Evolutionary conservation across 2,888 invertebrate species (phyloP), one percentile per base, ranked within the genome.

Genomic region (Drosophila incognita): DNA sequence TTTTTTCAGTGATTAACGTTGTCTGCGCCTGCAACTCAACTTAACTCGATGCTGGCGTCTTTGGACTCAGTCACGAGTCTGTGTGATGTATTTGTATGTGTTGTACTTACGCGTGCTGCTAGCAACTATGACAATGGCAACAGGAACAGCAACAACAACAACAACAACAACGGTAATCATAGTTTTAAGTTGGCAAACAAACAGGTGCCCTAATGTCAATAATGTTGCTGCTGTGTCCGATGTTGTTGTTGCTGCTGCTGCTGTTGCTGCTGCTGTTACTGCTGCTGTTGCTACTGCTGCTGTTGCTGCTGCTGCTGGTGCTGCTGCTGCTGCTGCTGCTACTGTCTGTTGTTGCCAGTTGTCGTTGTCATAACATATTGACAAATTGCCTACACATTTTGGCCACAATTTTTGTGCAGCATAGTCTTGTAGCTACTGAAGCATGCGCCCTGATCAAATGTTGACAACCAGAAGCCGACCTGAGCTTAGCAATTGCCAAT

Each of bases 131-230:
- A 72, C 78, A 81, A 75, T 74, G 52, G 49, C 67, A 61, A 42
- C 68, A 67, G 67, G 65, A 63, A 57, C 61, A 74, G 11, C 62
- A 21, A 21, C n/a, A 35, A 66, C 75, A 77, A 24, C 24, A 24
- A 21, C 21, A 21, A 78, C 72, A 76, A 69, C 61, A 81, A 83
- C 85, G 89, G 87, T 85, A 88, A 88, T 87, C 82, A 88, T 81
- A 83, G 87, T 80, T 78, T 86, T 62, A 80, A 78, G 89, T 87
- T 84, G 80, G 80, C 72, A 68, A 89, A 81, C 87, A 89, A 87
- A 85, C 85, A 85, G 85, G 89, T 85, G 85, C 85, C 85, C 89
- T 85, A 88, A 87, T 88, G 85, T 83, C 85, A 84, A 88, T 87
- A 88, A 72, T 76, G 83, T 79, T 82, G 80, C 61, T 74, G 81